phyloP scores from a whole-genome alignment of 2,888 invertebrate genomes.

The Philonicus albiceps region DNA sequence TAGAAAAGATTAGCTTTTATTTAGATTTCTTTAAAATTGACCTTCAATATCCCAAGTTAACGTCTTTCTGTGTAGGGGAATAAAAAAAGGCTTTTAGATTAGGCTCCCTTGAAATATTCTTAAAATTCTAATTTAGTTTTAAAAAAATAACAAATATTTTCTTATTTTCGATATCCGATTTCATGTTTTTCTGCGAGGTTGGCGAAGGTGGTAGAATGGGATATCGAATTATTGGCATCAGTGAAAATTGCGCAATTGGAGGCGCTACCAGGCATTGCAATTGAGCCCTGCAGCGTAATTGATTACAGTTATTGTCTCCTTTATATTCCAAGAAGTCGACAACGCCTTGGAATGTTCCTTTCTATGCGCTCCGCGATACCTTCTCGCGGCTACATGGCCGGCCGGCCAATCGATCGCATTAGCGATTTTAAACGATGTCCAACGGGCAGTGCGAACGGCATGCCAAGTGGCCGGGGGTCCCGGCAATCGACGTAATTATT shows the following conservation, averaged over 20 bases:
- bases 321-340: not conserved
- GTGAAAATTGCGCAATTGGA: not conserved
- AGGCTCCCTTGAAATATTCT: no score
- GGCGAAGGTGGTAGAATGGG: not conserved
- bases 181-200: not conserved
- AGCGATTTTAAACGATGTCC: slow-evolving; percentile 10
- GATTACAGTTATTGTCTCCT: slow-evolving; percentile 26
- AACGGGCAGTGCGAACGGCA: not conserved
- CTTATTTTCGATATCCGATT: not conserved
- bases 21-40: no score
- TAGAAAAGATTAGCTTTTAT: no score
- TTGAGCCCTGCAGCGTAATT: not conserved
- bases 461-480: not conserved
- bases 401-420: not conserved
- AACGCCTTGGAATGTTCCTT: slow-evolving; percentile 1
- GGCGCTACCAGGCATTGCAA: not conserved
- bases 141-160: no score
- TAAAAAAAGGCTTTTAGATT: no score
- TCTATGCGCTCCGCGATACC: not conserved
- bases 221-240: not conserved
- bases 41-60: no score
- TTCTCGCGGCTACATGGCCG: not conserved
- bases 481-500: slow-evolving; percentile 13
- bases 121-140: no score
- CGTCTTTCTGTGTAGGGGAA: no score